Evolutionary conservation across 2,797 vertebrate genomes (phyloP), one percentile per base, ranked within the genome.

Genomic region (Sphenopsis melanotis): DNA sequence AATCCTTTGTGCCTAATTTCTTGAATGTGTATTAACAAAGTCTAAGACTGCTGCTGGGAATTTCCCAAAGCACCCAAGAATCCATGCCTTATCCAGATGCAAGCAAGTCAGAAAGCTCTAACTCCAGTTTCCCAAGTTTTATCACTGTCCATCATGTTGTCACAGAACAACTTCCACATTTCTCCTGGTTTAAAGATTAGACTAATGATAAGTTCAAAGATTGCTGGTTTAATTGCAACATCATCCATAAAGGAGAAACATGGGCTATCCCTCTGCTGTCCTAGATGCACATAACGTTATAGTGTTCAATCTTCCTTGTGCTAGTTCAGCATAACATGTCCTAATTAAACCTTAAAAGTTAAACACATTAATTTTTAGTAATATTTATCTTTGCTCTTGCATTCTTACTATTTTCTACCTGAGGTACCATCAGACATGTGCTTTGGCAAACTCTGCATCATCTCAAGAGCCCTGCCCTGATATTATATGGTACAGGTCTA

Each of bases 1-100:
- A 94, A 94, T 82, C 76, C 80, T 82, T 85, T 86, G 36, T 85
- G 70, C 32, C 59, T 84, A 44, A 68, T 86, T 95, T 96, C 76
- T 90, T 89, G 79, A 95, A 77, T 1, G 0, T 61, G 34, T 87
- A 89, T 63, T 87, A 96, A 90, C 72, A 32, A 94, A 89, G 71
- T 56, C 55, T 72, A 75, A 86, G 77, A 81, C 56, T 1, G 85
- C 79, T 13, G 12, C 60, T 47, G 66, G 93, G 88, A 94, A 95
- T 90, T 94, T 90, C 87, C 75, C 69, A 77, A 82, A 89, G 77
- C 66, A 94, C 53, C 47, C 81, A 81, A 83, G 63, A 76, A 83
- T 42, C 60, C 44, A 72, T 36, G 37, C 23, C 10, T 91, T 80
- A 50, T 20, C 72, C 86, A 90, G 75, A 95, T 4, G 7, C 16